These are phyloP conservation scores for Platycheirus albimanus DNA, from an alignment of 2,888 invertebrate species.

Conservation along the genomic window DNA sequence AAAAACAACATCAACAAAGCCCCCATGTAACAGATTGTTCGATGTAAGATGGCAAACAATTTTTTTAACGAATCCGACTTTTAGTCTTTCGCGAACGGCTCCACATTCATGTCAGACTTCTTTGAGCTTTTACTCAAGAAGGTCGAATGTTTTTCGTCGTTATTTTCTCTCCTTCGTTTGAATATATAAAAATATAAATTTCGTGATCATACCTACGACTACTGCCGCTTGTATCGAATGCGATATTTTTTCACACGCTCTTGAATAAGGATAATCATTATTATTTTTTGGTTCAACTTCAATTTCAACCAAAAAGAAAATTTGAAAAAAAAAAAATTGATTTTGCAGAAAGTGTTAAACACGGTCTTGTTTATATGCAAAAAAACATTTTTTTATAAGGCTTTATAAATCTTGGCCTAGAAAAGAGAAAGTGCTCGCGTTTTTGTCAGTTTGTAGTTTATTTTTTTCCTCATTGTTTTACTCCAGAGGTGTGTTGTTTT, in stretches of 20 bases:
- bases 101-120: slow-evolving; percentile 80
- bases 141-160: slow-evolving; percentile 79
- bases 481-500: slow-evolving; percentile 29
- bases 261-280: slow-evolving; percentile 60
- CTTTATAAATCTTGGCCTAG: slow-evolving; percentile 58
- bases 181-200: slow-evolving; percentile 29
- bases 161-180: slow-evolving; percentile 59
- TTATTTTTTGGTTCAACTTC: slow-evolving; percentile 21
- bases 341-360: slow-evolving; percentile 53
- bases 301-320: background rate
- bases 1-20: slow-evolving; percentile 32
- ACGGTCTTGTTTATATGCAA: slow-evolving; percentile 58
- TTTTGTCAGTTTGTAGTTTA: slow-evolving; percentile 56
- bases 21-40: slow-evolving; percentile 70
- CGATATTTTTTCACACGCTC: slow-evolving; percentile 66
- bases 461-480: slow-evolving; percentile 58
- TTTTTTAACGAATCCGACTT: slow-evolving; percentile 68
- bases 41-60: slow-evolving; percentile 62
- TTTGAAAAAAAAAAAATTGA: slow-evolving; percentile 18
- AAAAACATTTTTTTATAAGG: slow-evolving; percentile 46
- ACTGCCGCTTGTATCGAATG: slow-evolving; percentile 38
- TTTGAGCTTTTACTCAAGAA: slow-evolving; percentile 83
- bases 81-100: slow-evolving; percentile 74
- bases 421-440: slow-evolving; percentile 72
- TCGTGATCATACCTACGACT: slow-evolving; percentile 48